phyloP scores from a whole-genome alignment of 2,888 invertebrate genomes.

The Cantharis rustica region DNA sequence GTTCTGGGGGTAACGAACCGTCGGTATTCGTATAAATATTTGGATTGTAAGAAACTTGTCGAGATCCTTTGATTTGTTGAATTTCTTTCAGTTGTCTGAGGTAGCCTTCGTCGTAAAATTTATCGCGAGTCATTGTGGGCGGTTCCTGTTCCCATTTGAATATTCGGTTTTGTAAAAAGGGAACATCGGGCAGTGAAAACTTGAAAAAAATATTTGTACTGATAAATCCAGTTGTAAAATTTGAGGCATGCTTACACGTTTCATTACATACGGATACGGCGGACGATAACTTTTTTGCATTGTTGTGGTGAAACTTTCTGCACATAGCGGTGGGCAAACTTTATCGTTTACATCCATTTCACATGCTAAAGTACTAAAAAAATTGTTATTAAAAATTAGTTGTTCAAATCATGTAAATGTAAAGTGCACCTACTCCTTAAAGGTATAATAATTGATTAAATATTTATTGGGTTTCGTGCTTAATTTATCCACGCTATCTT shows the following conservation, averaged over 20 bases:
- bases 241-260: constrained; percentile 53
- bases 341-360: constrained; percentile 13
- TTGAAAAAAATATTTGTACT: constrained; percentile 32
- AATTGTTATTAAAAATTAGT: too few relatives aligned
- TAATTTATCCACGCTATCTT: constrained; percentile 45
- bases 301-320: constrained; percentile 58
- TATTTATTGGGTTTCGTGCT: constrained; percentile 51
- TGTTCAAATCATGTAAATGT: too few relatives aligned
- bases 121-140: constrained; percentile 24
- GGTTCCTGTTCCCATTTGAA: constrained; percentile 35
- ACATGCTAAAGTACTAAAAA: constrained; percentile 32
- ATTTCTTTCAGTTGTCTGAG: constrained; percentile 33
- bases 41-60: constrained; percentile 41
- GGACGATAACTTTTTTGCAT: constrained; percentile 62
- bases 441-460: constrained; percentile 40
- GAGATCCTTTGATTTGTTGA: constrained; percentile 28
- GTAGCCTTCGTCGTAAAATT: constrained; percentile 46
- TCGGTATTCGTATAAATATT: constrained; percentile 40
- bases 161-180: constrained; percentile 41
- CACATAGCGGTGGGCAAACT: constrained; percentile 26
- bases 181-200: constrained; percentile 43
- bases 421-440: constrained; percentile 35
- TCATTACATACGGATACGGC: constrained; percentile 57
- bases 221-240: not conserved
- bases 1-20: constrained; percentile 34